phyloP scores from a whole-genome alignment of 2,888 invertebrate species.

The Lasius fuliginosus region DNA sequence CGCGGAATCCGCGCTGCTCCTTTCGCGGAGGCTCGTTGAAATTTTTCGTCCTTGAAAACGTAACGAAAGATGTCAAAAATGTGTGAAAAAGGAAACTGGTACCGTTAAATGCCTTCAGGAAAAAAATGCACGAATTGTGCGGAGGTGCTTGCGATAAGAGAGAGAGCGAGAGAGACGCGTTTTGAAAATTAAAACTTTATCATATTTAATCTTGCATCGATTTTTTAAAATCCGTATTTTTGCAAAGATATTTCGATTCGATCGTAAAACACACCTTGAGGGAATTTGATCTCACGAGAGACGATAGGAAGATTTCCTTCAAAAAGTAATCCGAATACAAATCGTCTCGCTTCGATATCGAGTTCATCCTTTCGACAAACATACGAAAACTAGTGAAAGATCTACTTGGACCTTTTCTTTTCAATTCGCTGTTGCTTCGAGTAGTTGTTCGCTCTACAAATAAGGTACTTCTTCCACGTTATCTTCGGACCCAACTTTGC shows the following conservation, averaged over 20 bases:
- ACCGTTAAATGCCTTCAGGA: not conserved
- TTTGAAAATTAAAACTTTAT: not conserved
- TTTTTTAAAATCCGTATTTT: conserved; percentile 30
- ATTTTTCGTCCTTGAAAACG: conserved; percentile 29
- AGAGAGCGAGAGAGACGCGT: not conserved
- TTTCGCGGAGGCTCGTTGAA: conserved; percentile 25
- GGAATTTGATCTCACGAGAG: conserved; percentile 12
- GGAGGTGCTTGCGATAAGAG: not conserved
- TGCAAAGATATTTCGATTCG: conserved; percentile 15
- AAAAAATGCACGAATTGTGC: not conserved
- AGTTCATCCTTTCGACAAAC: conserved; percentile 38
- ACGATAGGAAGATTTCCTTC: conserved; percentile 18
- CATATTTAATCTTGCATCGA: conserved; percentile 7
- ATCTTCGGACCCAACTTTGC: not conserved
- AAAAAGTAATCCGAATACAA: conserved; percentile 56
- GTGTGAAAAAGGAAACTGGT: not conserved
- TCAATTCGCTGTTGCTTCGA: conserved; percentile 28
- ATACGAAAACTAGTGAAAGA: conserved; percentile 46
- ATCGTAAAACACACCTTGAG: conserved; percentile 18
- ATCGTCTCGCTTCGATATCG: conserved; percentile 32
- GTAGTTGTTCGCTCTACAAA: conserved; percentile 3
- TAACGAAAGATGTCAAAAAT: conserved; percentile 6
- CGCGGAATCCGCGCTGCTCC: conserved; percentile 8
- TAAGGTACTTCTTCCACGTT: not conserved
- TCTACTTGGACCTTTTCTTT: conserved; percentile 21